A percentile compares a stretch with the other conserved stretches of the same genome.
phyloP scores from a whole-genome alignment of 2,888 invertebrate genomes.

The Entomobrya proxima region DNA sequence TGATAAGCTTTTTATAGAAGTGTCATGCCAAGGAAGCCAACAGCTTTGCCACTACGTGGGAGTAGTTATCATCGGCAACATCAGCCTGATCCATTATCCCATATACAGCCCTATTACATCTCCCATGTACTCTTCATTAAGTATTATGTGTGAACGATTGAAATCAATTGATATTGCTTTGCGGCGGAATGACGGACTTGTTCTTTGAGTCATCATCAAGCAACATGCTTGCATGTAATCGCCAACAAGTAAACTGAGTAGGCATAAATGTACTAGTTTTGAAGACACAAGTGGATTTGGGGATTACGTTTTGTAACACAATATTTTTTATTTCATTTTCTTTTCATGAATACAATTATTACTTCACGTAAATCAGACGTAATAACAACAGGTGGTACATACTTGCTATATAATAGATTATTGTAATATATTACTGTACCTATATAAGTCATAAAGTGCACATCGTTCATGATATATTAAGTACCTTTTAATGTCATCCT shows the following conservation, averaged over 20 bases:
- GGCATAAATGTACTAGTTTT: too few species aligned
- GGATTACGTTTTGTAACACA: too few species aligned
- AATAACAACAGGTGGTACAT: background rate
- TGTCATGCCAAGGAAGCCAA: background rate
- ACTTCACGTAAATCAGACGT: background rate
- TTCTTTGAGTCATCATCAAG: too few species aligned
- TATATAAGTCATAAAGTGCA: background rate
- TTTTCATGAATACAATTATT: background rate
- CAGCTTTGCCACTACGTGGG: conserved; percentile 39
- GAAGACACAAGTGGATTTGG: background rate
- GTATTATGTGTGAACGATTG: background rate
- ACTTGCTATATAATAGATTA: background rate
- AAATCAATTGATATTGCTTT: background rate
- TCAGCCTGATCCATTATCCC: conserved; percentile 28
- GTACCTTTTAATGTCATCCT: too few species aligned
- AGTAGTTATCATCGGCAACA: conserved; percentile 53
- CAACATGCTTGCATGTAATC: too few species aligned
- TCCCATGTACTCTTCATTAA: background rate
- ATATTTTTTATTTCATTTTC: background rate
- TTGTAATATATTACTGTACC: background rate
- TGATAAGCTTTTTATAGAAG: conserved; percentile 52
- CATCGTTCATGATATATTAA: too few species aligned
- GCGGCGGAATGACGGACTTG: too few species aligned
- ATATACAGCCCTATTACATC: conserved; percentile 19
- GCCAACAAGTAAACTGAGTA: too few species aligned